A percentile compares a stretch with the other conserved stretches of the same genome.
phyloP scores from a whole-genome alignment of 1,140 invertebrate genomes.

The Muscidifurax raptorellus region DNA sequence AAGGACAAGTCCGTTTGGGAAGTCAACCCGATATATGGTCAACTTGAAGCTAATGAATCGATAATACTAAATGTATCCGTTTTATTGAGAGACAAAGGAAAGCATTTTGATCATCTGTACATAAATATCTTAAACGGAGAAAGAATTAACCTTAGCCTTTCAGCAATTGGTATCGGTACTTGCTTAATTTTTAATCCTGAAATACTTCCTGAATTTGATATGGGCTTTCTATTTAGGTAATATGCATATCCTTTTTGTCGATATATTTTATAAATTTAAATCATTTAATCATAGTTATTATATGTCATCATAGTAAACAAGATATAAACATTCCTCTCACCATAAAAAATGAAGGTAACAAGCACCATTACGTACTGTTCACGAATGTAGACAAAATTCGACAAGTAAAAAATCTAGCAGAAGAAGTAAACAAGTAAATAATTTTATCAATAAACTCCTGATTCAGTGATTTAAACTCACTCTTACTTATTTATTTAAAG shows the following conservation, averaged over 20 bases:
- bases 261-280: too few species aligned
- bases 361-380: conserved; percentile 65
- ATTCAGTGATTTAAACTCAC: not conserved
- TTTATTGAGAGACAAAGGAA: conserved; percentile 65
- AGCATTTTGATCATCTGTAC: conserved; percentile 62
- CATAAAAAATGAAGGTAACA: conserved; percentile 68
- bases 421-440: conserved; percentile 44
- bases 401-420: conserved; percentile 8
- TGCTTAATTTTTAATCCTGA: conserved; percentile 68
- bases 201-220: conserved; percentile 69
- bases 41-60: conserved; percentile 58
- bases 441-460: not conserved
- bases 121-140: conserved; percentile 62
- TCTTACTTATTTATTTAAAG: conserved; percentile 42
- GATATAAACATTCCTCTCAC: conserved; percentile 62
- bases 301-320: conserved; percentile 62
- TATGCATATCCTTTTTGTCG: too few species aligned
- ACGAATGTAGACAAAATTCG: conserved; percentile 56
- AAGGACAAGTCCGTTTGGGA: conserved; percentile 57
- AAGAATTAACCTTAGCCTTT: conserved; percentile 54
- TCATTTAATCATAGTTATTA: not conserved
- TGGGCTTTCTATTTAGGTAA: conserved; percentile 68
- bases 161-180: conserved; percentile 68
- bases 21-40: conserved; percentile 49
- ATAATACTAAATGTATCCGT: conserved; percentile 60